Base-by-base conservation (phyloP, 2,797 vertebrate species). In the Otolemur crassicaudatus region DNA sequence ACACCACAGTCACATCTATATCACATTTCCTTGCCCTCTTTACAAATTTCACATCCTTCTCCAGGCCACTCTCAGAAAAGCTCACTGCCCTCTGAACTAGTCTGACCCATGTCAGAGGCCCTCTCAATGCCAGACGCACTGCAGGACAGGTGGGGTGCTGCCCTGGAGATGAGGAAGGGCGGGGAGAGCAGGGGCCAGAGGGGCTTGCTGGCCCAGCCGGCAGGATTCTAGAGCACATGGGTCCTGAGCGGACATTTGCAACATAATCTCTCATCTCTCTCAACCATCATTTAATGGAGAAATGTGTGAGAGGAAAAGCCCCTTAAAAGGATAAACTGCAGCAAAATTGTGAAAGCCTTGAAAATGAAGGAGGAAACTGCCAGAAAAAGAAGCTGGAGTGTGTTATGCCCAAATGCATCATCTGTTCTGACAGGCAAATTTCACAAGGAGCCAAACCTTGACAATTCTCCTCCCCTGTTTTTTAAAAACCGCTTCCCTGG, bases 341-440 rank as follows among this genome's bases (percentile, higher is more conserved):
- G 70, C 20, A 85, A 93, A 97, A 96, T 80, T 93, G 60, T 20
- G 29, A 93, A 92, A 84, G 40, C 91, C 72, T 87, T 94, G 67
- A 89, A 88, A 77, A 91, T 40, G 72, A 86, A 60, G 27, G 31
- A 25, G 80, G 61, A 63, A 43, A 76, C 8, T 61, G 80, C 86
- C 87, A 75, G 82, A 95, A 94, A 87, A 75, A 75, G 82, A 79
- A 94, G 34, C 58, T 5, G 8, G 65, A 16, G 37, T 25, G 0
- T 5, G 56, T 89, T 91, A 82, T 31, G 77, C 27, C 81, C 91
- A 84, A 79, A 97, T 63, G 77, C 81, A 93, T 97, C 96, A 96
- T 90, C 89, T 75, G 29, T 92, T 93, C 94, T 97, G 96, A 95
- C 93, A 96, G 89, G 97, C 49, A 70, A 19, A 95, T 97, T 97